phyloP scores from a whole-genome alignment of 1,140 invertebrate species.

The Cydia pomonella region DNA sequence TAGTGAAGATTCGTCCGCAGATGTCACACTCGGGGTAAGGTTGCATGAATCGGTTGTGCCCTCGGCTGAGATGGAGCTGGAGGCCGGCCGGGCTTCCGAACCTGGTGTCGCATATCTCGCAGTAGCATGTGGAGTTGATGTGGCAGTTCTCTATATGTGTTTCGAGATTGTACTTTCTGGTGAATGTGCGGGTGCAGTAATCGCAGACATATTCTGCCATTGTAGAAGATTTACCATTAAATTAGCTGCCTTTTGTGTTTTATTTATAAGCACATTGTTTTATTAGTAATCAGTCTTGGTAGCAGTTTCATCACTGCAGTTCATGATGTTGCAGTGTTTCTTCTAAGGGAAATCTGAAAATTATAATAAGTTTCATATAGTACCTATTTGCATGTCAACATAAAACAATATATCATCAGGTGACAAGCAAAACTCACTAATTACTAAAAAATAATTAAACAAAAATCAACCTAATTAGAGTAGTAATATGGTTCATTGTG shows the following conservation, averaged over 20 bases:
- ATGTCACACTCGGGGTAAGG: conserved; percentile 65
- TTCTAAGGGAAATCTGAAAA: no score
- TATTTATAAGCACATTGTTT: no score
- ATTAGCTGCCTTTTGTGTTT: not conserved
- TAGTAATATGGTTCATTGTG: no score
- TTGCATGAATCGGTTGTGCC: conserved; percentile 58
- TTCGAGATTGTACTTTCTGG: conserved; percentile 63
- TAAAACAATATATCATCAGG: no score
- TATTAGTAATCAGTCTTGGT: no score
- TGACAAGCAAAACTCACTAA: no score
- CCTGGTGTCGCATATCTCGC: conserved; percentile 55
- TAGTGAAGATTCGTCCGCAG: conserved; percentile 62
- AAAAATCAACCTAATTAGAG: no score
- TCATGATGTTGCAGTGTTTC: no score
- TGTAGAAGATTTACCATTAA: not conserved
- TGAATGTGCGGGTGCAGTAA: conserved; percentile 61
- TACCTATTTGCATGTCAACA: no score
- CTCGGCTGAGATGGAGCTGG: conserved; percentile 52
- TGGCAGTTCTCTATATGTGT: conserved; percentile 69
- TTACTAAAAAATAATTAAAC: no score
- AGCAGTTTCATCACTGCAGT: no score
- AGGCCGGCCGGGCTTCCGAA: conserved; percentile 57
- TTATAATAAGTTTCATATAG: no score
- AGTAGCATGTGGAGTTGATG: conserved; percentile 52
- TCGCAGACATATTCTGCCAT: conserved; percentile 56